phyloP scores from a whole-genome alignment of 1,140 invertebrate genomes.

The Diabrotica undecimpunctata region DNA sequence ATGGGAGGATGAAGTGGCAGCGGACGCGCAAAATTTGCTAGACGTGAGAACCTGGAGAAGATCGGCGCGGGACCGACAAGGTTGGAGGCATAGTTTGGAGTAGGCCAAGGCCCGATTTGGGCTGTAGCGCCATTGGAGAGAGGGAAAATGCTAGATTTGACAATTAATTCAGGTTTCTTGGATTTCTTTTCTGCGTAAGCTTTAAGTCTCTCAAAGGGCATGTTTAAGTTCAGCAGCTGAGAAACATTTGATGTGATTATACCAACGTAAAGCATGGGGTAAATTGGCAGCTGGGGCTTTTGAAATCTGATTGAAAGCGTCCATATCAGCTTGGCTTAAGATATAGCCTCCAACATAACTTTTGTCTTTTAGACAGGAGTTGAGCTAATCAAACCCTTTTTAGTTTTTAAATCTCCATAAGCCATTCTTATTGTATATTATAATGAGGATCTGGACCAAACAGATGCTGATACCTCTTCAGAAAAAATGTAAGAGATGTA shows the following conservation, averaged over 20 bases:
- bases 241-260: constrained; percentile 90
- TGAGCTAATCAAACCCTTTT: constrained; percentile 77
- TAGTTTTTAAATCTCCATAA: constrained; percentile 78
- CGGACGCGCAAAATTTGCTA: too few relatives aligned
- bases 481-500: too few relatives aligned
- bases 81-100: too few relatives aligned
- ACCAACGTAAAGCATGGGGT: constrained; percentile 85
- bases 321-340: constrained; percentile 81
- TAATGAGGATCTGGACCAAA: neutral
- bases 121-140: too few relatives aligned
- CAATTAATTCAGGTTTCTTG: constrained; percentile 87
- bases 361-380: constrained; percentile 74
- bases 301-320: constrained; percentile 73
- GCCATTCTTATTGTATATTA: constrained; percentile 60
- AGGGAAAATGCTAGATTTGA: constrained; percentile 93
- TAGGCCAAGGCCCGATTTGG: too few relatives aligned
- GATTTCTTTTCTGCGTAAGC: constrained; percentile 93
- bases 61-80: too few relatives aligned
- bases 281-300: constrained; percentile 66
- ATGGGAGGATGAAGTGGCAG: too few relatives aligned
- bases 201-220: constrained; percentile 67
- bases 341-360: constrained; percentile 87
- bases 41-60: too few relatives aligned
- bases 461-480: neutral
- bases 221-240: constrained; percentile 54